A percentile compares a stretch with the other conserved stretches of the same genome.
These are phyloP conservation scores for Drosophila ustulata DNA, from an alignment of 2,888 invertebrate species.

Conservation along the genomic window DNA sequence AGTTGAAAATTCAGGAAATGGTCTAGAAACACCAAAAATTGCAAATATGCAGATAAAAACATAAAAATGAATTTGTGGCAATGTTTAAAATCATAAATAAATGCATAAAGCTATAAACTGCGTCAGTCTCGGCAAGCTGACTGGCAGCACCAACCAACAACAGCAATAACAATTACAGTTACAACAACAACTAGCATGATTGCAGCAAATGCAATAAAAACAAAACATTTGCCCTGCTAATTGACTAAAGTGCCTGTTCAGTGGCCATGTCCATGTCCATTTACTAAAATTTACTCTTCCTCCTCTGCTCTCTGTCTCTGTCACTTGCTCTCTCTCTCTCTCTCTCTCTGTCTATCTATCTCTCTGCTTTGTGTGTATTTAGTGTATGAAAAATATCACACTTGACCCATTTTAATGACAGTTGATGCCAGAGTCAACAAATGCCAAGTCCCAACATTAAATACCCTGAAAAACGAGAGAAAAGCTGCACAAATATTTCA, in stretches of 20 bases:
- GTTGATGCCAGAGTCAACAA: slow-evolving; percentile 35
- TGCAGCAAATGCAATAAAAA: slow-evolving; percentile 38
- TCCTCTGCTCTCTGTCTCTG: neutral
- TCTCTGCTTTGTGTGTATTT: slow-evolving; percentile 21
- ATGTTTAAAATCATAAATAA: slow-evolving; percentile 65
- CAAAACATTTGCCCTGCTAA: slow-evolving; percentile 67
- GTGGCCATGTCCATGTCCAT: slow-evolving; percentile 38
- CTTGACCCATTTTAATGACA: slow-evolving; percentile 64
- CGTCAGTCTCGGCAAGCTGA: slow-evolving; percentile 30
- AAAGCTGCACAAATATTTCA: too few relatives aligned
- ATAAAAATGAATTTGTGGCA: slow-evolving; percentile 25
- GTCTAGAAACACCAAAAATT: slow-evolving; percentile 43
- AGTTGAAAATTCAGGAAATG: slow-evolving; percentile 44
- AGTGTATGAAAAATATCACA: slow-evolving; percentile 49
- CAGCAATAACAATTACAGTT: slow-evolving; percentile 15
- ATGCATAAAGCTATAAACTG: slow-evolving; percentile 57
- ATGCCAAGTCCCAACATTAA: slow-evolving; percentile 15
- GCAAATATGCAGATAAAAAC: slow-evolving; percentile 38
- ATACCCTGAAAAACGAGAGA: slow-evolving; percentile 6
- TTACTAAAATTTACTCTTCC: slow-evolving; percentile 17
- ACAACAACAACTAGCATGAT: slow-evolving; percentile 8
- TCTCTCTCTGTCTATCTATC: neutral
- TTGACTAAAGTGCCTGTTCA: slow-evolving; percentile 70
- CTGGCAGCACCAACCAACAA: slow-evolving; percentile 3
- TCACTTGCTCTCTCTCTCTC: slow-evolving; percentile 4